A percentile compares a stretch with the other conserved stretches of the same genome.
These are phyloP conservation scores for Triplophysa rosa DNA, from an alignment of 2,113 vertebrate species.

Conservation along the genomic window DNA sequence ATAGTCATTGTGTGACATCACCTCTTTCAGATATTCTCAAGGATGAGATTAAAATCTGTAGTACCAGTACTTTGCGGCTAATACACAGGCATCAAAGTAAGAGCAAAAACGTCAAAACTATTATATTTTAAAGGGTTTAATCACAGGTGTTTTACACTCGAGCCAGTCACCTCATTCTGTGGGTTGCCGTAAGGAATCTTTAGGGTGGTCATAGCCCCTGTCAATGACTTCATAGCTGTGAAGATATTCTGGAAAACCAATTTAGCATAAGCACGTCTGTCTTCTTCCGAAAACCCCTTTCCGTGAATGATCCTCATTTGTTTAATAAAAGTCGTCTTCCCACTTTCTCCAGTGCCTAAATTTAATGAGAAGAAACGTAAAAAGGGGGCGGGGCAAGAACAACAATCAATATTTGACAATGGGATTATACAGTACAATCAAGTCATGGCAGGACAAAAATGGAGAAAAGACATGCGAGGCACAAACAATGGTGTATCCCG, in stretches of 20 bases:
- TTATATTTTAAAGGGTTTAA: too few species aligned
- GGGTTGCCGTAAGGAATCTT: constrained; percentile 76
- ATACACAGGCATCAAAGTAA: too few species aligned
- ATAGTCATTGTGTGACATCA: too few species aligned
- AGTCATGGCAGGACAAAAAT: constrained; percentile 7
- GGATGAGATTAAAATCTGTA: too few species aligned
- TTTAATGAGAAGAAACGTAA: not conserved
- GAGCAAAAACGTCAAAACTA: too few species aligned
- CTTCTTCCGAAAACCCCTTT: constrained; percentile 82
- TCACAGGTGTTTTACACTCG: not conserved
- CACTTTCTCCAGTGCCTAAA: constrained; percentile 87
- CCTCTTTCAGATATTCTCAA: too few species aligned
- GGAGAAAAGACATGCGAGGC: not conserved
- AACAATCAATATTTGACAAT: not conserved
- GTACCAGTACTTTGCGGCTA: too few species aligned
- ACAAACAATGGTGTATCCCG: not conserved
- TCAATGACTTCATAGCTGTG: constrained; percentile 77
- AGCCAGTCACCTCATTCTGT: constrained; percentile 75
- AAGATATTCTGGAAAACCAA: constrained; percentile 88
- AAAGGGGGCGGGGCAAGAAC: not conserved
- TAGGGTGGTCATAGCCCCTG: constrained; percentile 77
- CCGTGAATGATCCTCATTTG: constrained; percentile 93
- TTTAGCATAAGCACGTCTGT: constrained; percentile 76
- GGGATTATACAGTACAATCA: not conserved
- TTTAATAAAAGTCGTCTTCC: constrained; percentile 91